phyloP scores from a whole-genome alignment of 1,140 invertebrate genomes.

The Oryctes rhinoceros region DNA sequence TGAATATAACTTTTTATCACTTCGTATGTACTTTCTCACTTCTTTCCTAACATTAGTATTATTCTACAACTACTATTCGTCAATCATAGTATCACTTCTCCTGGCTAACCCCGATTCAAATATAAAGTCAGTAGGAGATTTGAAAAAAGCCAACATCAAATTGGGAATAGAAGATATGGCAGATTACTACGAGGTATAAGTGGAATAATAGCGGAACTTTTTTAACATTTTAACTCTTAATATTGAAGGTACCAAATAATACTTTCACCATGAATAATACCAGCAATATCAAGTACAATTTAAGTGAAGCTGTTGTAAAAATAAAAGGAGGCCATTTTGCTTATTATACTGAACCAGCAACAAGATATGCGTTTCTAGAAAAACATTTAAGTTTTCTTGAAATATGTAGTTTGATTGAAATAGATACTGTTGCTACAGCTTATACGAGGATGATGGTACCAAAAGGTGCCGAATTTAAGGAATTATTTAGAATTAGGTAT shows the following conservation, averaged over 20 bases:
- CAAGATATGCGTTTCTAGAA: conserved; percentile 3
- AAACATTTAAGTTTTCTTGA: background rate
- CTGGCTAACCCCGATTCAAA: background rate
- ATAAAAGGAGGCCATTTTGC: background rate
- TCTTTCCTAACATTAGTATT: background rate
- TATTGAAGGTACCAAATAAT: background rate
- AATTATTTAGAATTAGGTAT: conserved; percentile 11
- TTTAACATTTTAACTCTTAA: background rate
- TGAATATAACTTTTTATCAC: background rate
- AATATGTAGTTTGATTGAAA: conserved; percentile 14
- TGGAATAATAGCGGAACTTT: background rate
- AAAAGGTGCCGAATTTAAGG: background rate
- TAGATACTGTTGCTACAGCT: background rate
- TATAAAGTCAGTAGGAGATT: background rate
- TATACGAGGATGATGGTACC: background rate
- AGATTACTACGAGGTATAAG: background rate
- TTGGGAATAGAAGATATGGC: background rate
- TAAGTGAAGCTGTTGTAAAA: background rate
- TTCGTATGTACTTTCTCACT: background rate
- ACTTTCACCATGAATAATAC: background rate
- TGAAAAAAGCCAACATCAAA: background rate
- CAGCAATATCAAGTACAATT: background rate
- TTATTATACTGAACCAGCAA: conserved; percentile 16
- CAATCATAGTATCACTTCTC: background rate
- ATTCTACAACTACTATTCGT: conserved; percentile 16